Percentiles rank a stretch among this genome's conserved stretches.
phyloP scores from a whole-genome alignment of 2,113 vertebrate species.

The Microtus montanus region DNA sequence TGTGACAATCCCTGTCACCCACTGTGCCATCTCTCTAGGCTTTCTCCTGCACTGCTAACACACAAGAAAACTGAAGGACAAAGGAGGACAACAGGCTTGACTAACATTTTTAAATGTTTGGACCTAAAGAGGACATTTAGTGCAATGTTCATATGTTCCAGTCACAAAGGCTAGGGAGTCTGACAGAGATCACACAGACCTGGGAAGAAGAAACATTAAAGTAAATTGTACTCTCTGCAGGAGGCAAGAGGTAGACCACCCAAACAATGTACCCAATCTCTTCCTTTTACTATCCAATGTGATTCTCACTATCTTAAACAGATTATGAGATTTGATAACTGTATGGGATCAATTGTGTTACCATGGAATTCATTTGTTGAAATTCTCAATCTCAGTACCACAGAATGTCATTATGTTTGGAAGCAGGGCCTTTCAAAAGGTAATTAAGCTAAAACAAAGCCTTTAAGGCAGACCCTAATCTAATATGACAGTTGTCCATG shows the following conservation, averaged over 20 bases:
- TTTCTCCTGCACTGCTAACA: not conserved
- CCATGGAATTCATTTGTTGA: not conserved
- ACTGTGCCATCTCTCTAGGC: not conserved
- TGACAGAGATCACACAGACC: not conserved
- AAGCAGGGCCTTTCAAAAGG: not conserved
- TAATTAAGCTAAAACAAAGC: not conserved
- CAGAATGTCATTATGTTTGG: not conserved
- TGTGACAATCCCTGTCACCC: too few species aligned
- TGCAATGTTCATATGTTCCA: not conserved
- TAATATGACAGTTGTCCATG: not conserved
- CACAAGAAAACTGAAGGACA: not conserved
- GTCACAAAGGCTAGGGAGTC: not conserved
- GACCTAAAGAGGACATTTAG: not conserved
- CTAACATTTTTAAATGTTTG: not conserved
- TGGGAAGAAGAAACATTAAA: not conserved
- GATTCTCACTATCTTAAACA: slow-evolving; percentile 13
- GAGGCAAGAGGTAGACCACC: not conserved
- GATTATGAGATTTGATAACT: slow-evolving; percentile 21
- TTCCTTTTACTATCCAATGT: not conserved
- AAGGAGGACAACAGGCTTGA: not conserved
- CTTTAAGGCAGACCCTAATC: not conserved
- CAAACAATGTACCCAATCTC: not conserved
- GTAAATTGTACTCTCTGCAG: not conserved
- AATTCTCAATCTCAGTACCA: not conserved
- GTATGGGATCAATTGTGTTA: not conserved